These are phyloP conservation scores for Halichondria panicea DNA, from an alignment of 37 sponge, comb jelly and placozoan genomes.

Conservation along the genomic window DNA sequence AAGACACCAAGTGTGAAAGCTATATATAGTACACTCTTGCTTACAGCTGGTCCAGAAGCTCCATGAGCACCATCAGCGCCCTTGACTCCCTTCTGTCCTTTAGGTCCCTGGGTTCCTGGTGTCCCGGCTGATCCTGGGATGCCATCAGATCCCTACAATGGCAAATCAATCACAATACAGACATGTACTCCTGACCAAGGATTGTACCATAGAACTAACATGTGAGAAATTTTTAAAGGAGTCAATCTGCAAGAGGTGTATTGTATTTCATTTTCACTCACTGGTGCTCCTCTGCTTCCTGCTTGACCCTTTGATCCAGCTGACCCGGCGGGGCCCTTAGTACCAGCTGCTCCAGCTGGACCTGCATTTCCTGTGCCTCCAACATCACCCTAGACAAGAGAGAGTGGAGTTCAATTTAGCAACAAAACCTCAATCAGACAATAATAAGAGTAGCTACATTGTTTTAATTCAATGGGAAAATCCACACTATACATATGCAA, in stretches of 20 bases:
- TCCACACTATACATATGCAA: not conserved
- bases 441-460: not conserved
- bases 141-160: conserved; percentile 33
- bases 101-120: conserved; percentile 51
- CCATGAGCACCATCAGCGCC: conserved; percentile 56
- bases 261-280: not conserved
- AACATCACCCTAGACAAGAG: conserved; percentile 29
- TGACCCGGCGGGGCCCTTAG: conserved; percentile 15
- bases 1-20: not conserved
- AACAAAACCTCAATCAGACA: no score
- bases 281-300: conserved; percentile 36
- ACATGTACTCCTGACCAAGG: no score
- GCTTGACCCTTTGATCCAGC: conserved; percentile 39
- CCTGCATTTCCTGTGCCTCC: conserved; percentile 46
- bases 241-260: no score
- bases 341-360: conserved; percentile 40
- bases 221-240: no score
- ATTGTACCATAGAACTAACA: no score
- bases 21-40: not conserved
- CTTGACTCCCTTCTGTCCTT: conserved; percentile 50
- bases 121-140: conserved; percentile 30
- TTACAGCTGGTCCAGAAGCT: conserved; percentile 37
- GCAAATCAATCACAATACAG: not conserved
- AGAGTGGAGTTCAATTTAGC: conserved; percentile 4
- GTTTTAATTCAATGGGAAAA: not conserved